phyloP scores from a whole-genome alignment of 1,140 invertebrate species.

The Apolygus lucorum region DNA sequence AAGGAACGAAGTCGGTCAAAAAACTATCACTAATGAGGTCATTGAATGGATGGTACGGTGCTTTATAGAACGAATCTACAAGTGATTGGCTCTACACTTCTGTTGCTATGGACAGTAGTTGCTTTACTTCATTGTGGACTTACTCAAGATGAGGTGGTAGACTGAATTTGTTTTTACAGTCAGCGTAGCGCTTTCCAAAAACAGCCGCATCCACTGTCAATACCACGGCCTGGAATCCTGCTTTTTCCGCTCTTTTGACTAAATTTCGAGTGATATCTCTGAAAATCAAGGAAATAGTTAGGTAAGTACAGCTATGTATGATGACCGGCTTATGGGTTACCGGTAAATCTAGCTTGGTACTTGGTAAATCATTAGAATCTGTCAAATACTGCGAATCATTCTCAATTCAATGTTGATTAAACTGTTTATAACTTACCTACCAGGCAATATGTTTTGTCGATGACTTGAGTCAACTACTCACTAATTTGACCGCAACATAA shows the following conservation, averaged over 20 bases:
- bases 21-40: too few relatives aligned
- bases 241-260: slow-evolving; percentile 67
- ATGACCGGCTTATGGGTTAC: too few relatives aligned
- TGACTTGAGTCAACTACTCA: too few relatives aligned
- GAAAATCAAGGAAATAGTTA: slow-evolving; percentile 20
- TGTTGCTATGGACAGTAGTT: background rate
- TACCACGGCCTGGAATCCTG: slow-evolving; percentile 80
- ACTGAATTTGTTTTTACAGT: slow-evolving; percentile 74
- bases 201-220: slow-evolving; percentile 83
- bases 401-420: too few relatives aligned
- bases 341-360: too few relatives aligned
- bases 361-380: too few relatives aligned
- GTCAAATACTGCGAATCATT: too few relatives aligned
- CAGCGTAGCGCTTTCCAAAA: slow-evolving; percentile 70
- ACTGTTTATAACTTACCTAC: too few relatives aligned
- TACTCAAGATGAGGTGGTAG: slow-evolving; percentile 71
- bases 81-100: background rate
- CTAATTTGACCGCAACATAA: too few relatives aligned
- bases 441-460: too few relatives aligned
- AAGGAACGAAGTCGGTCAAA: background rate
- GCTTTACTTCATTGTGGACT: slow-evolving; percentile 21
- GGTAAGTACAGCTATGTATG: background rate
- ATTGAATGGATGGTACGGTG: too few relatives aligned
- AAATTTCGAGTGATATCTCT: slow-evolving; percentile 63
- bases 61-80: too few relatives aligned